A percentile compares a stretch with the other conserved stretches of the same genome.
phyloP scores from a whole-genome alignment of 2,113 vertebrate genomes.

The Opisthocomus hoazin region DNA sequence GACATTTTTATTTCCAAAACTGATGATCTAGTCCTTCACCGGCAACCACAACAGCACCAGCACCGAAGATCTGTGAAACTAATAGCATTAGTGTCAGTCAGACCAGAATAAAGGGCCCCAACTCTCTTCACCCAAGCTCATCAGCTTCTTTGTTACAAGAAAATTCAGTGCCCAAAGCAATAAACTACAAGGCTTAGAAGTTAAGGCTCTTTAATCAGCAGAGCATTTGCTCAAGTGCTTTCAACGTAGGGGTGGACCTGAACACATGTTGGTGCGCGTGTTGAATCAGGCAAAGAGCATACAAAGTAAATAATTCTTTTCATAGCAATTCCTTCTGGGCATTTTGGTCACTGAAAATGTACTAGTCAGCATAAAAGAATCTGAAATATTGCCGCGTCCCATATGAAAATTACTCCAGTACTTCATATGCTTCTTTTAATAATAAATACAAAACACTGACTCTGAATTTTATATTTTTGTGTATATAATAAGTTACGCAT shows the following conservation, averaged over 20 bases:
- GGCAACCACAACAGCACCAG: not conserved
- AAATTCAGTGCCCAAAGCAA: not conserved
- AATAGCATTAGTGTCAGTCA: not conserved
- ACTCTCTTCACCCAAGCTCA: not conserved
- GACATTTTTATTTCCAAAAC: rapidly evolving
- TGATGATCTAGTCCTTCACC: not conserved
- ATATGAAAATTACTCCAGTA: not conserved
- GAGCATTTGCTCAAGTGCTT: not conserved
- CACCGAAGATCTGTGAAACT: not conserved
- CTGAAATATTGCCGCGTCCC: not conserved
- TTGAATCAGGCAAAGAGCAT: not conserved
- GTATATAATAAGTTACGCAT: not conserved
- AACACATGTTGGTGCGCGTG: not conserved
- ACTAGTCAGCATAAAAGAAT: not conserved
- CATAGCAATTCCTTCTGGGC: not conserved
- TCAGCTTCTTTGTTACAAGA: not conserved
- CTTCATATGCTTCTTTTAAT: not conserved
- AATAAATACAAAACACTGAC: not conserved
- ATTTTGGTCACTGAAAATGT: not conserved
- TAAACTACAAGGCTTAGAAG: not conserved
- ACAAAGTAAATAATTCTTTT: not conserved
- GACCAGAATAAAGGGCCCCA: not conserved
- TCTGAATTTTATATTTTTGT: not conserved
- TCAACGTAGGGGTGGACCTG: not conserved
- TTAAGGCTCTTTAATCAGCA: not conserved